phyloP scores from a whole-genome alignment of 2,797 vertebrate genomes.

The Craterocephalus amniculus region DNA sequence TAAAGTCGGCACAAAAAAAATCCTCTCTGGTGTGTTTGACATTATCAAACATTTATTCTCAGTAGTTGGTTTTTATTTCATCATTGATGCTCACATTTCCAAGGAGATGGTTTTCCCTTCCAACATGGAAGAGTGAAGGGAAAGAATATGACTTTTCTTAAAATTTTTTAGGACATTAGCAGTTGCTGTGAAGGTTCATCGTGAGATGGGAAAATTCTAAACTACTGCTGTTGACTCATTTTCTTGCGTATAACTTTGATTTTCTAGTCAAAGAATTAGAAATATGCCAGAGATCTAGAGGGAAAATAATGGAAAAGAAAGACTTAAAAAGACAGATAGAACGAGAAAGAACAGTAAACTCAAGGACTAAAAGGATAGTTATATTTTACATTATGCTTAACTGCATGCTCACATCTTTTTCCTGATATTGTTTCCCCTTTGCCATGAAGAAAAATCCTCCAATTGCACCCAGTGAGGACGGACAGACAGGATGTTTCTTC shows the following conservation, averaged over 20 bases:
- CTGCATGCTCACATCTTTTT: not conserved
- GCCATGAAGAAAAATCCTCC: not conserved
- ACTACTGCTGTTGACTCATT: constrained; percentile 20
- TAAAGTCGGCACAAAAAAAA: not conserved
- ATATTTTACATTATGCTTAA: not conserved
- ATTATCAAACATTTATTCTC: not conserved
- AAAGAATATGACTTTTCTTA: not conserved
- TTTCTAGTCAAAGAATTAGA: constrained; percentile 61
- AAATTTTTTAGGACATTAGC: no score
- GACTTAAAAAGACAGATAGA: constrained; percentile 13
- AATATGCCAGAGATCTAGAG: constrained; percentile 39
- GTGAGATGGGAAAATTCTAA: constrained; percentile 18
- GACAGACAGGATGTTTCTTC: not conserved
- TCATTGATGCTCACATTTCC: not conserved
- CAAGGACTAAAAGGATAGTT: not conserved
- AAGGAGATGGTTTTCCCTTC: not conserved
- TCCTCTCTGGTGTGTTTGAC: not conserved
- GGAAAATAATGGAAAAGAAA: not conserved
- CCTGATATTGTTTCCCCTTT: not conserved
- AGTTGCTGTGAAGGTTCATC: not conserved
- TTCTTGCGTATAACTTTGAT: constrained; percentile 51
- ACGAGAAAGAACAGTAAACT: not conserved
- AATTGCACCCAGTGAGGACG: not conserved
- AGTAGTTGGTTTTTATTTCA: not conserved
- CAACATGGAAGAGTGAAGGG: not conserved